Base-by-base conservation (phyloP, 2,888 invertebrate genomes). In the Oxystoma pomonae region DNA sequence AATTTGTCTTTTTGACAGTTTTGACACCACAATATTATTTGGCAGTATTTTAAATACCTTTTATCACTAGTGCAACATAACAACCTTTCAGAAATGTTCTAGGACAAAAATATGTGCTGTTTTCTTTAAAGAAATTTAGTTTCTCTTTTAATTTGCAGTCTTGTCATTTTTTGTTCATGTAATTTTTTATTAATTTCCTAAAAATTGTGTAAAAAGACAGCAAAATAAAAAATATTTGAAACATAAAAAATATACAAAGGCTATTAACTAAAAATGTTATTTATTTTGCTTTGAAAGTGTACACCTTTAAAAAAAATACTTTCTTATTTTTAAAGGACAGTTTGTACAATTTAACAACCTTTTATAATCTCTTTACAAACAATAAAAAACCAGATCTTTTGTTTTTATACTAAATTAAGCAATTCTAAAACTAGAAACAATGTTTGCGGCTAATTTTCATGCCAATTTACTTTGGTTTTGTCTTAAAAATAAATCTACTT, bases 31-130 rank as follows among this genome's bases (percentile, higher is more conserved):
- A 76, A 75, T 12, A 35, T 35, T 35, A 35, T 76, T 79, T 78
- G 80, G 79, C 79, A 80, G 79, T 79, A 76, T 73, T 73, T 71
- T 70, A 71, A 74, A 74, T 73, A 73, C 73, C 72, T 7, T n/a
- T 73, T 76, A 75, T 74, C 73, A 76, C 75, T 77, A 75, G 74
- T 74, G 74, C 74, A 74, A 73, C 76, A 76, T 77, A 78, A 77
- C 75, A 78, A 78, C 74, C 76, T 77, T 70, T 73, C 74, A 72
- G 74, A 76, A 77, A 77, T 74, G 76, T 75, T 76, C 75, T 78
- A 76, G 74, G 77, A 77, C 68, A 66, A 58, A 68, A 70, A n/a
- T n/a, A n/a, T n/a, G n/a, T n/a, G n/a, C n/a, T n/a, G n/a, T n/a
- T n/a, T n/a, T n/a, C n/a, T n/a, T n/a, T n/a, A n/a, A n/a, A n/a